Evolutionary conservation across 2,888 invertebrate species (phyloP).

Genomic region (Gandaritis pyraliata): DNA sequence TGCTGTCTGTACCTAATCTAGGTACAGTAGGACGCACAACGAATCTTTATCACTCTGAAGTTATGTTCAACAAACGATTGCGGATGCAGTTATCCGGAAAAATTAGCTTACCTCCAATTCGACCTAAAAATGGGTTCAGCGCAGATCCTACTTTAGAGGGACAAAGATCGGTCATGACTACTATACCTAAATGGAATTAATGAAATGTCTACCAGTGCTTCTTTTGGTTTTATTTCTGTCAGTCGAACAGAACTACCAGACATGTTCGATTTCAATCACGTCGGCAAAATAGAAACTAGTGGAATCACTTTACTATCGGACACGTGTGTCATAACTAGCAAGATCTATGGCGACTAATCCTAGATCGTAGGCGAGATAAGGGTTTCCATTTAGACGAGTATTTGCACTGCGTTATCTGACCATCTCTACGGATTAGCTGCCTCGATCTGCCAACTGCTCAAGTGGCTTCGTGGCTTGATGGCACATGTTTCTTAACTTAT

Average conservation of each 20-base stretch:
- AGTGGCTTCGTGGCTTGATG: constrained; percentile 40
- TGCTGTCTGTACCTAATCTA: too few relatives aligned
- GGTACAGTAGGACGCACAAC: too few relatives aligned
- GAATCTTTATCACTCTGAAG: too few relatives aligned
- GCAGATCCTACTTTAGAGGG: too few relatives aligned
- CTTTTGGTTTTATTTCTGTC: too few relatives aligned
- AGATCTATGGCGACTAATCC: constrained; percentile 7
- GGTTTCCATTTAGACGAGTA: constrained; percentile 24
- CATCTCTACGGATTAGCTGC: constrained; percentile 47
- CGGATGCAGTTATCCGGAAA: too few relatives aligned
- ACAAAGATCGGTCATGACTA: too few relatives aligned
- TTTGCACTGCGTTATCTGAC: constrained; percentile 34
- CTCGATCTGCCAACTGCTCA: constrained; percentile 42
- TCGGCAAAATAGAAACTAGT: background rate
- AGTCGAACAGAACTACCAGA: too few relatives aligned
- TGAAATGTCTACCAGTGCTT: constrained; percentile 12
- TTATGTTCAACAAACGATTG: too few relatives aligned
- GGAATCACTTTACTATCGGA: background rate
- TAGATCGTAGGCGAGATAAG: constrained; percentile 29
- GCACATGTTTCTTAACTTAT: constrained; percentile 2
- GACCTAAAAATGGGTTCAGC: too few relatives aligned
- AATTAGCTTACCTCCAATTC: too few relatives aligned
- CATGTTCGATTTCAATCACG: background rate
- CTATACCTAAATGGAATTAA: background rate
- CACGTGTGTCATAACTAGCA: background rate